Base-by-base conservation (phyloP, 2,888 invertebrate species). In the Agonum fuliginosum region DNA sequence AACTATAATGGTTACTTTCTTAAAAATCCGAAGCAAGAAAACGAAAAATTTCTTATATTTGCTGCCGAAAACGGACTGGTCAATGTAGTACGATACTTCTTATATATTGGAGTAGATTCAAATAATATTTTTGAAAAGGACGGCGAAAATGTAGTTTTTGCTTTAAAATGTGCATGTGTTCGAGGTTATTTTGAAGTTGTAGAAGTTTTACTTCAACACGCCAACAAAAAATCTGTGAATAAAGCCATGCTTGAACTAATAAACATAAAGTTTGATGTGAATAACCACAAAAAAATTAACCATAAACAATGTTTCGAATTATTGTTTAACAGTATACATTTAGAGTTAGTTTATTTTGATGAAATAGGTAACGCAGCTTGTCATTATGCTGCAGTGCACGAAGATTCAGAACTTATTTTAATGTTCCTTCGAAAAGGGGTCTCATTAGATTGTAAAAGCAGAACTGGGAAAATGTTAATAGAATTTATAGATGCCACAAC, bases 71-170 rank as follows among this genome's bases (percentile, higher is more conserved):
- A 37, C 46, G 70, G 48, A 5, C 10, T 70, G 27, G 30, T 70
- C 8, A 70, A 70, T 46, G n/a, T 70, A 22, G 70, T 70, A 0
- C 10, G 48, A 22, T 70, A 70, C 17, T 70, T 70, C 27, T 17
- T 70, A 3, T 46, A 48, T 10, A 17, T 27, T 20, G 24, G 22
- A 3, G 70, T 70, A 4, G 27, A 70, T 14, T 6, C 70, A 5
- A 70, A 70, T 48, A n/a, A n/a, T n/a, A n/a, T n/a, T n/a, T n/a
- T n/a, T n/a, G n/a, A n/a, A n/a, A 5, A 69, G n/a, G 19, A 12
- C 10, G 41, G 12, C 5, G 27, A 27, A 5, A 54, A 27, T 4
- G 2, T 12, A 12, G 54, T 22, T 17, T 70, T 24, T 48, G 46
- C 70, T 1, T 43, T 70, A 22, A 70, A 70, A 22, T 48, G 27